Conservation (phyloP, 1,140 invertebrate species). For the Drosophila parvula region DNA sequence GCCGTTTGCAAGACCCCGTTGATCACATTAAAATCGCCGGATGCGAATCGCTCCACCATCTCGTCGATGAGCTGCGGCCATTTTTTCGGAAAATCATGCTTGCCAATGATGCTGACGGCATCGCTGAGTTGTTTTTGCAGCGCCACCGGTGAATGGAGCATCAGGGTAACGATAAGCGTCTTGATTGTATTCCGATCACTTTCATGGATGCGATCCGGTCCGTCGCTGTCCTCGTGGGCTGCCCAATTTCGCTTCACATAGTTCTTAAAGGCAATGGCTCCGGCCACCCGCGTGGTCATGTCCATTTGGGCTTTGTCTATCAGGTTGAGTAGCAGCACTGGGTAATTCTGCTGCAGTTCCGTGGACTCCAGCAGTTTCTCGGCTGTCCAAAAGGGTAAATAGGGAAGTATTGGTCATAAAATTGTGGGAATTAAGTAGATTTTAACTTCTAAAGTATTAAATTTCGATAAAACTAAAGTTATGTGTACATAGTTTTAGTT, state of each 20-base stretch:
- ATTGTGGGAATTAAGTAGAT: not conserved
- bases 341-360: slow-evolving; percentile 96
- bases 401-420: not conserved
- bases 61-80: slow-evolving; percentile 96
- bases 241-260: slow-evolving; percentile 97
- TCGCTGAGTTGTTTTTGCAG: slow-evolving; percentile 98
- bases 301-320: slow-evolving; percentile 92
- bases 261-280: slow-evolving; percentile 98
- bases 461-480: not conserved
- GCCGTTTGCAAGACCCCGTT: slow-evolving; percentile 97
- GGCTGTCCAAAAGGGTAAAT: slow-evolving; percentile 86
- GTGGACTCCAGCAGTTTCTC: slow-evolving; percentile 96
- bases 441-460: not conserved
- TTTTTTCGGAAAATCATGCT: slow-evolving; percentile 96
- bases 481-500: too few relatives aligned
- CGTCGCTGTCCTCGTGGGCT: slow-evolving; percentile 89
- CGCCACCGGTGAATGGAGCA: slow-evolving; percentile 95
- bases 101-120: slow-evolving; percentile 97
- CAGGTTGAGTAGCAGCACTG: slow-evolving; percentile 92
- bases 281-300: slow-evolving; percentile 92
- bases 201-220: slow-evolving; percentile 91
- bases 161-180: slow-evolving; percentile 94
- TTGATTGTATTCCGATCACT: slow-evolving; percentile 93
- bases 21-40: slow-evolving; percentile 96
- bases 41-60: slow-evolving; percentile 96